A percentile compares a stretch with the other conserved stretches of the same genome.
Evolutionary conservation across 2,888 invertebrate species (phyloP).

Genomic region (Drosophila nr. perissopoda): DNA sequence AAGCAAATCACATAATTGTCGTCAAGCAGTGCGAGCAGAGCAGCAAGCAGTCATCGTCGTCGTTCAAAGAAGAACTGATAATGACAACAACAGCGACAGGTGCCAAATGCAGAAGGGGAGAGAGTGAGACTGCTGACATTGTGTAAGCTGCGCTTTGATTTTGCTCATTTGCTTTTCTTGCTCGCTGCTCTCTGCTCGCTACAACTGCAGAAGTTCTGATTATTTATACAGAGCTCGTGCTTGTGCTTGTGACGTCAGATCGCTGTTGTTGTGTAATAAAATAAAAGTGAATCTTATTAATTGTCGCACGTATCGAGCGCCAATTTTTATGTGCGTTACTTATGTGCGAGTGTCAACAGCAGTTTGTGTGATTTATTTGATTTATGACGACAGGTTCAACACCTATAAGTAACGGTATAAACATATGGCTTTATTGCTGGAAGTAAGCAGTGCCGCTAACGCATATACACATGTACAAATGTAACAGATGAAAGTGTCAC

Average conservation of each 20-base stretch:
- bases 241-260: slow-evolving; percentile 39
- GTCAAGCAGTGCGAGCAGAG: slow-evolving; percentile 25
- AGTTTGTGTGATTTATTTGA: not conserved
- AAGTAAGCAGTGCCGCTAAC: not conserved
- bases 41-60: slow-evolving; percentile 14
- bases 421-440: not conserved
- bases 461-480: not conserved
- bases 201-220: slow-evolving; percentile 37
- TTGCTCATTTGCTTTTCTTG: slow-evolving; percentile 4
- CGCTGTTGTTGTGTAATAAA: slow-evolving; percentile 4
- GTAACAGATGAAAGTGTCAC: no score
- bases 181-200: slow-evolving; percentile 1
- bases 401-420: not conserved
- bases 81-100: slow-evolving; percentile 14
- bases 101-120: not conserved
- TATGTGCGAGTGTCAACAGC: not conserved
- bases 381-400: not conserved
- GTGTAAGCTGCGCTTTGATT: slow-evolving; percentile 24
- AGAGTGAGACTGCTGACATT: not conserved
- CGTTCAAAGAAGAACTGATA: slow-evolving; percentile 38
- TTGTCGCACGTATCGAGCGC: slow-evolving; percentile 22
- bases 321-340: slow-evolving; percentile 6
- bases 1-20: slow-evolving; percentile 42
- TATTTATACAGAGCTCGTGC: slow-evolving; percentile 35
- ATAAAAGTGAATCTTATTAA: slow-evolving; percentile 27